Percentiles rank a stretch among this genome's conserved stretches.
phyloP scores from a whole-genome alignment of 1,140 invertebrate species.

The Euschistus heros region DNA sequence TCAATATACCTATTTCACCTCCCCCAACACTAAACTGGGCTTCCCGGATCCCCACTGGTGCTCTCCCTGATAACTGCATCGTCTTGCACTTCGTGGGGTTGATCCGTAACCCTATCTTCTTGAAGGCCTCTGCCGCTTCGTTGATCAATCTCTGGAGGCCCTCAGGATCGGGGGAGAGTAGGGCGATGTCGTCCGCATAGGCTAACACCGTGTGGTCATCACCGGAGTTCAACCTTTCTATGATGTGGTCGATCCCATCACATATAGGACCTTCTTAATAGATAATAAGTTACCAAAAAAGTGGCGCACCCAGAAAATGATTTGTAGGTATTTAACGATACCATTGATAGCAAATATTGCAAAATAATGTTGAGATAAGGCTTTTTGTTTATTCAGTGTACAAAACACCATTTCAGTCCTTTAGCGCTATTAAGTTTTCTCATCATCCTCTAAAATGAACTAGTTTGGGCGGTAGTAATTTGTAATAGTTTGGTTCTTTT shows the following conservation, averaged over 20 bases:
- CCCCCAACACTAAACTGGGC: neutral
- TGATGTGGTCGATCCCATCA: constrained; percentile 33
- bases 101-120: neutral
- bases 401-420: no score
- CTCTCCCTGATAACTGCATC: neutral
- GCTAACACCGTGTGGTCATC: neutral
- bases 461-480: no score
- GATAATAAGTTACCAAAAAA: no score
- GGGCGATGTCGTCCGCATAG: constrained; percentile 2
- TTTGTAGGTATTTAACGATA: no score
- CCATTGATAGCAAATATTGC: no score
- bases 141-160: neutral
- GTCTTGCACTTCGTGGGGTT: neutral
- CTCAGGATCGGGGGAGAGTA: neutral
- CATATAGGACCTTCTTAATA: no score
- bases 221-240: constrained; percentile 18
- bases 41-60: neutral
- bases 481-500: no score
- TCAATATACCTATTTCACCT: neutral
- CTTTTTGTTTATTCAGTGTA: no score
- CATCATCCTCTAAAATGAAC: no score
- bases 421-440: no score
- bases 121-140: neutral
- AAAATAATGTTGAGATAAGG: no score
- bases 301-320: constrained; percentile 35